Evolutionary conservation across 2,113 vertebrate species (phyloP).

Genomic region (Callaeas wilsoni): DNA sequence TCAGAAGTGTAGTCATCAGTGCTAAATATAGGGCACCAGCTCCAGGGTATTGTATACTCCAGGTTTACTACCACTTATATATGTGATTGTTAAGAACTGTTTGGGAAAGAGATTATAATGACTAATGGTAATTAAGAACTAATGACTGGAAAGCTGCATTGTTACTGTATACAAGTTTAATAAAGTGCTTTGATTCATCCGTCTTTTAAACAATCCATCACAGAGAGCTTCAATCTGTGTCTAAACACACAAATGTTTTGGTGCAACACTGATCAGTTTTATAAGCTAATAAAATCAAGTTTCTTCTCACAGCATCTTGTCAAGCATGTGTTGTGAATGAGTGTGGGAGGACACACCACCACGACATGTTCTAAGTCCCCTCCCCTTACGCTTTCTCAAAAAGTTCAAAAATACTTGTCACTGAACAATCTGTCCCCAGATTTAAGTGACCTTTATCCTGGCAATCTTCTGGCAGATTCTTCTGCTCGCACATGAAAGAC

Average conservation of each 20-base stretch:
- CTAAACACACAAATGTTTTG: neutral
- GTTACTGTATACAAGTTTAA: neutral
- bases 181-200: neutral
- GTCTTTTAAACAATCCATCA: neutral
- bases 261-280: neutral
- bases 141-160: neutral
- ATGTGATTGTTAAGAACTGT: neutral
- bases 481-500: neutral
- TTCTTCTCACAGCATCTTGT: neutral
- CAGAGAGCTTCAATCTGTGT: neutral
- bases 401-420: neutral
- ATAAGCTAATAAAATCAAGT: neutral
- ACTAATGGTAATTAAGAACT: neutral
- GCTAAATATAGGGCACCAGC: neutral
- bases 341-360: accelerated
- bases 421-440: neutral
- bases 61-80: neutral
- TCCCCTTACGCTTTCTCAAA: neutral
- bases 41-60: neutral
- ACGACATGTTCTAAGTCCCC: neutral
- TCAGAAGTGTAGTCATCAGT: neutral
- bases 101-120: neutral
- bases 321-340: neutral
- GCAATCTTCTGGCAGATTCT: neutral
- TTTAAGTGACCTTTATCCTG: neutral